A percentile compares a stretch with the other conserved stretches of the same genome.
Conservation (phyloP, 2,888 invertebrate genomes). For the Machimus atricapillus region DNA sequence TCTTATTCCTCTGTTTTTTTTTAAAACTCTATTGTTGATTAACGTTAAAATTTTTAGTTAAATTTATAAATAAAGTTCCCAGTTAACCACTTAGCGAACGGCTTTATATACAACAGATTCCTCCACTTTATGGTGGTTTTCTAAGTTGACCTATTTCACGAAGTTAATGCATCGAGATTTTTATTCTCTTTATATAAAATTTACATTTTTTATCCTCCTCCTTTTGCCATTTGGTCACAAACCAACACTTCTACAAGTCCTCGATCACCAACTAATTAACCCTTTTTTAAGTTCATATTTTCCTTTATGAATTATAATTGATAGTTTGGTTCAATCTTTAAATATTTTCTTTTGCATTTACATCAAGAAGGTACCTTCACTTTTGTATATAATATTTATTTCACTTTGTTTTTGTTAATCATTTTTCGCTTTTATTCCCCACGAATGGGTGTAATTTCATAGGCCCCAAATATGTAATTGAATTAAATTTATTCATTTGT, state of each 20-base stretch:
- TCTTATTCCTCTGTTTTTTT: background rate
- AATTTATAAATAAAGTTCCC: background rate
- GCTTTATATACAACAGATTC: conserved; percentile 7
- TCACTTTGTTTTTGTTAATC: background rate
- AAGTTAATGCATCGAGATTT: background rate
- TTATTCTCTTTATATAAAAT: background rate
- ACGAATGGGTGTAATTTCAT: background rate
- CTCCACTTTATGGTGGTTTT: background rate
- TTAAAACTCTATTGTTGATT: background rate
- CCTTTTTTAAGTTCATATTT: background rate
- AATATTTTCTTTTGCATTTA: background rate
- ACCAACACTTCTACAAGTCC: background rate
- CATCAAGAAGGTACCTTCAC: background rate
- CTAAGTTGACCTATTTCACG: background rate
- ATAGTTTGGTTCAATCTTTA: background rate
- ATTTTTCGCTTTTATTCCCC: background rate
- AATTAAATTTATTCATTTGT: background rate
- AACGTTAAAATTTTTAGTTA: conserved; percentile 12
- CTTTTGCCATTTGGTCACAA: background rate
- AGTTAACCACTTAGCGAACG: conserved; percentile 21
- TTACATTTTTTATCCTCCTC: background rate
- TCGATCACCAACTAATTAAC: background rate
- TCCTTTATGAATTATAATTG: background rate
- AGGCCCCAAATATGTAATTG: conserved; percentile 30
- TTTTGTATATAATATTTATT: background rate